phyloP scores from a whole-genome alignment of 2,888 invertebrate species.

The Pardosa pseudoannulata region DNA sequence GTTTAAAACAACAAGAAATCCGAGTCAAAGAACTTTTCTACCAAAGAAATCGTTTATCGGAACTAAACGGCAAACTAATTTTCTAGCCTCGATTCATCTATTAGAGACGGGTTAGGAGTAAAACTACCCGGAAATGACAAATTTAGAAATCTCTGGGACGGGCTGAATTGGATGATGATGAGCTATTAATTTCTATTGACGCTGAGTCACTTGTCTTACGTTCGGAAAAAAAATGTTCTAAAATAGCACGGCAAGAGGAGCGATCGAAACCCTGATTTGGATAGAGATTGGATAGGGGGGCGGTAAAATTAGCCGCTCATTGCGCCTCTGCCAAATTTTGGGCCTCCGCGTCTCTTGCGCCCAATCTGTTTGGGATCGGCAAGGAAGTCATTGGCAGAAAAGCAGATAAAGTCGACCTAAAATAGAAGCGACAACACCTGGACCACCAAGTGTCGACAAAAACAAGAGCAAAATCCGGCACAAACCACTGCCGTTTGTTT shows the following conservation, averaged over 20 bases:
- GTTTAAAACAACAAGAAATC: no score
- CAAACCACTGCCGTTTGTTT: neutral
- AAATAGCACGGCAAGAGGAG: neutral
- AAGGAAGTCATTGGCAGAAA: slow-evolving; percentile 46
- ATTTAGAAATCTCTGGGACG: neutral
- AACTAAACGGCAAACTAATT: no score
- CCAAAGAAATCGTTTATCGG: no score
- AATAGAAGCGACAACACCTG: slow-evolving; percentile 46
- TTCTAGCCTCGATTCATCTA: no score
- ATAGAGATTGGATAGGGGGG: slow-evolving; percentile 45
- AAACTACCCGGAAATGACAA: neutral
- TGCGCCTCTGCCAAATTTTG: slow-evolving; percentile 48
- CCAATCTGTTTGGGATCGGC: slow-evolving; percentile 40
- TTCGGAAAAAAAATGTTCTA: neutral
- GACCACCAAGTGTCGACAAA: slow-evolving; percentile 38
- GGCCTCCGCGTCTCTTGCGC: neutral
- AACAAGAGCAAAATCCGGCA: neutral
- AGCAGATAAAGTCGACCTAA: slow-evolving; percentile 1
- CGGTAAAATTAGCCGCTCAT: slow-evolving; percentile 66
- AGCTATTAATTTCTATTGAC: slow-evolving; percentile 2
- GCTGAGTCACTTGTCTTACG: neutral
- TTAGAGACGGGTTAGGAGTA: no score
- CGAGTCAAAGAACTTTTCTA: no score
- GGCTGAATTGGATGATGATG: neutral
- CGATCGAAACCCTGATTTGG: slow-evolving; percentile 58